These are phyloP conservation scores for Caenorhabditis sinica DNA, from an alignment of 2,888 invertebrate genomes.

Conservation along the genomic window DNA sequence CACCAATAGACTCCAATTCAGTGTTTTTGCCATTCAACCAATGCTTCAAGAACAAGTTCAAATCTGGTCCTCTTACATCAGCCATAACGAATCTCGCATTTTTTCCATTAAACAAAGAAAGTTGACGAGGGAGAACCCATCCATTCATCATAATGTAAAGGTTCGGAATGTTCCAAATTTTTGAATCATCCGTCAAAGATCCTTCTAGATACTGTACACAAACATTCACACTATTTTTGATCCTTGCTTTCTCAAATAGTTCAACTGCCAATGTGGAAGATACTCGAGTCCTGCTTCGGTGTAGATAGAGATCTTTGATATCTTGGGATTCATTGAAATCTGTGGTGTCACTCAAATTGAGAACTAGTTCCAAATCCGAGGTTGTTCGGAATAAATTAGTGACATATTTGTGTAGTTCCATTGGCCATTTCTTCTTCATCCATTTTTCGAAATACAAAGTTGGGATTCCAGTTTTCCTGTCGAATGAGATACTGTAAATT, in stretches of 20 bases:
- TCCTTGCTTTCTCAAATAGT: not conserved
- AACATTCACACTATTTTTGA: not conserved
- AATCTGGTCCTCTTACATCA: not conserved
- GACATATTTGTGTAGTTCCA: not conserved
- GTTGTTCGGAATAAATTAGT: not conserved
- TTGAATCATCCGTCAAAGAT: not conserved
- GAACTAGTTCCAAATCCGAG: not conserved
- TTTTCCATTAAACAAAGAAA: not conserved
- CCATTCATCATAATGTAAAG: not conserved
- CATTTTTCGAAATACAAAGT: not conserved
- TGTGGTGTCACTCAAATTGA: not conserved
- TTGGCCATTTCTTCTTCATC: not conserved
- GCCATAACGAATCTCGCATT: not conserved
- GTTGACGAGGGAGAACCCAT: not conserved
- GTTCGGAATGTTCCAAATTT: not conserved
- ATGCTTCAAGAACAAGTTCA: not conserved
- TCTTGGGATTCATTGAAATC: not conserved
- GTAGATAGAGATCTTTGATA: not conserved
- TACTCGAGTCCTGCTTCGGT: not conserved
- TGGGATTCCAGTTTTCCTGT: not conserved
- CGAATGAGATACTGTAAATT: not conserved
- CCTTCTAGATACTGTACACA: not conserved
- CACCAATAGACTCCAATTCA: not conserved
- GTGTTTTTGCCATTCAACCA: not conserved
- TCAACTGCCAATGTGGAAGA: not conserved